Evolutionary conservation across 2,113 vertebrate species (phyloP), one percentile per base, ranked within the genome.

Genomic region (Haemorhous mexicanus): DNA sequence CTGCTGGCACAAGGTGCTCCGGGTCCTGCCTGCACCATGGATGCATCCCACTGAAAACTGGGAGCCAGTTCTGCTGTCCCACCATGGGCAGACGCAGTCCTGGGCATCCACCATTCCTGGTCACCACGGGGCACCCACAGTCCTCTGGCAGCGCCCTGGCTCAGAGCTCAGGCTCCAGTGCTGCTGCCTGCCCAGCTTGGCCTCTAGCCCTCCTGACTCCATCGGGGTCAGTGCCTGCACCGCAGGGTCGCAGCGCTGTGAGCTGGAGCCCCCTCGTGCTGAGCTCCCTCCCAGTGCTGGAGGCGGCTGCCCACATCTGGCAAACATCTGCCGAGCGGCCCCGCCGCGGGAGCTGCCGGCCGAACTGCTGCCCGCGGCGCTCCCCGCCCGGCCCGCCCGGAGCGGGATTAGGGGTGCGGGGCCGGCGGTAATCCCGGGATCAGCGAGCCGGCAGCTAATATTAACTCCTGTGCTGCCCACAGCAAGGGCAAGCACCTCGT

Each of bases 341-440:
- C 44, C 13, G 4, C 22, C 1, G 90, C 2, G 8, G 78, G 76
- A 72, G 61, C 68, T 79, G 74, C 43, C 7, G 46, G 62, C 46
- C 13, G 16, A 32, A 52, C 81, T 2, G 6, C 83, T 87, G 93
- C 68, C 92, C 9, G 18, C 9, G 4, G 68, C 19, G 3, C 49
- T 84, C 55, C 41, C 53, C 41, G 90, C 30, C 32, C 44, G 12
- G 91, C 88, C 79, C 2, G 3, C 64, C 6, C 13, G 89, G 85
- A 6, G 78, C 3, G 6, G 90, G 95, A 95, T 96, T 97, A 97
- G 86, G 85, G 85, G 92, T 89, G 47, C 22, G 37, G 93, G 91
- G 92, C 81, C 19, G 52, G 96, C 80, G 32, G 76, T 97, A 97
- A 98, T 97, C 97, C 96, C 27, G 49, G 91, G 95, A 95, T 98